Base-by-base conservation (phyloP, 2,888 invertebrate species). In the Chorisops tibialis region DNA sequence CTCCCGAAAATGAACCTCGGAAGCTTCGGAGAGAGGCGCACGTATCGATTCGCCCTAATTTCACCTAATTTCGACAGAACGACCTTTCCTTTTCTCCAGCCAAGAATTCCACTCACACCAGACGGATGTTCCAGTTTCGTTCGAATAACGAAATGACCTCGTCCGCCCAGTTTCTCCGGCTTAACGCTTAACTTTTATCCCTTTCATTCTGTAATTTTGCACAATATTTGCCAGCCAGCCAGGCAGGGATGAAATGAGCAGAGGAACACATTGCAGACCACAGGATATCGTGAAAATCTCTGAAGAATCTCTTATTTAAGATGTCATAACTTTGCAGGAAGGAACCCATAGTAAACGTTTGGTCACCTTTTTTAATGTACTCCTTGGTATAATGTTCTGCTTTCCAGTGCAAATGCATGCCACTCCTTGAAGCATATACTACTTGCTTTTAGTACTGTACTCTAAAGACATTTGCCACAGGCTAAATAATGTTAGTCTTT, bases 41-140 rank as follows among this genome's bases (percentile, higher is more conserved):
- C 14, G 21, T 54, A 39, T 56, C 56, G 56, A 56, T 43, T 45
- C 38, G 43, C 38, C 43, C 56, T 56, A 43, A 45, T 43, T 56
- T 43, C 56, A 56, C 56, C 56, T 56, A 56, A 56, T 56, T 56
- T 41, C 16, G 19, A 39, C 39, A n/a, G 24, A 41, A 45, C 30
- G 24, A 41, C 45, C 7, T 56, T 24, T 43, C 22, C 30, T 56
- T 24, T 56, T 41, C 30, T 2, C 30, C 30, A 9, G 30, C n/a
- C 19, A 52, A 19, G 38, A 37, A 52, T 12, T 39, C 21, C 39
- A 12, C 39, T 21, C 39, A 4, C 16, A 38, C 52, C 52, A 14
- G 12, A 19, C 52, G 30, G 30, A 30, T 30, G 30, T 30, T 30
- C 30, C 30, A 30, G 30, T 30, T 30, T 30, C 30, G 30, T 30